Evolutionary conservation across 2,113 vertebrate species (phyloP), one percentile per base, ranked within the genome.

Genomic region (Planiliza haematocheilus): DNA sequence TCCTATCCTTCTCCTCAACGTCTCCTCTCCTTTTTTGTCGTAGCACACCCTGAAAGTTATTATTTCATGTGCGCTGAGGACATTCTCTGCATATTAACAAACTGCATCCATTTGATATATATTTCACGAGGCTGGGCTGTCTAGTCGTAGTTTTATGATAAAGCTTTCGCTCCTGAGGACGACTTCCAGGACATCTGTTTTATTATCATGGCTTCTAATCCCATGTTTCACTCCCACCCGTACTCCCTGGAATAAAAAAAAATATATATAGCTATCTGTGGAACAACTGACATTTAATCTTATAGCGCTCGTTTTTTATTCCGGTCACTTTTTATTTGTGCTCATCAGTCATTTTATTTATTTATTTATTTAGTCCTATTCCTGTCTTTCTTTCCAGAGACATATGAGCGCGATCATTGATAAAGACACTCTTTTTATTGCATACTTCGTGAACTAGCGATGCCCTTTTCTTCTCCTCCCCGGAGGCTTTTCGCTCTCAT

Each of bases 361-460:
- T 30, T 38, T 48, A 38, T 34, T 16, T 10, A 3, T 41, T n/a
- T 41, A n/a, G n/a, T n/a, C n/a, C n/a, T n/a, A n/a, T n/a, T 20
- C 7, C 42, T 30, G 24, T 5, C 2, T 30, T 5, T 30, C 24
- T 30, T 74, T 30, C 58, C 13, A 20, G 48, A 48, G 74, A 82
- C 70, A 42, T 74, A 70, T 3, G 9, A 10, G 34, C 30, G 51
- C 10, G 55, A 58, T 61, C 39, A 69, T 67, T 70, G 20, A 53
- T 13, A 51, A 41, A 59, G 65, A 43, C 41, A 10, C 52, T 68
- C 36, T 56, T 67, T 70, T 77, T 79, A 84, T 64, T 68, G 50
- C 62, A 24, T 7, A 20, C 46, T 51, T 21, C 37, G 59, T 79
- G 36, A 70, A 52, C 51, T 56, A 46, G 16, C 10, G 16, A 36